phyloP scores from a whole-genome alignment of 1,140 invertebrate genomes.

The Drosophila kepulauana region DNA sequence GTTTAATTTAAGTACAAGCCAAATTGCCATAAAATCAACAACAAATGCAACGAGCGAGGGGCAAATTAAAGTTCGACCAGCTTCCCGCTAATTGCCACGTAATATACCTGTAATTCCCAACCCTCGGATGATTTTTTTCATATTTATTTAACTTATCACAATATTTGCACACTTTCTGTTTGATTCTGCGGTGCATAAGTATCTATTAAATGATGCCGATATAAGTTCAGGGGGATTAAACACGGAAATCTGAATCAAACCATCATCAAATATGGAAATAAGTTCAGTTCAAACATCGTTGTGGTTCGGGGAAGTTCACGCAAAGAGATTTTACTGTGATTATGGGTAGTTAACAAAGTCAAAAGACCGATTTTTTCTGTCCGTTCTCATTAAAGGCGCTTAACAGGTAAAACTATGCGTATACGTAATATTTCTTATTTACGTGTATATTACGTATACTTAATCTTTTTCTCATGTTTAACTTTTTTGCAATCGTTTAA shows the following conservation, averaged over 20 bases:
- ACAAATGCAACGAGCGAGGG: conserved; percentile 24
- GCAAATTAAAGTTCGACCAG: conserved; percentile 52
- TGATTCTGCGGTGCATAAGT: background rate
- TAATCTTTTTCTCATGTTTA: no score
- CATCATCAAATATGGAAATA: background rate
- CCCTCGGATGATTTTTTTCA: background rate
- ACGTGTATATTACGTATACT: no score
- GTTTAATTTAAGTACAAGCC: conserved; percentile 68
- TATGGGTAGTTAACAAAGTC: background rate
- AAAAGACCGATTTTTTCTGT: background rate
- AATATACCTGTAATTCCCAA: conserved; percentile 2
- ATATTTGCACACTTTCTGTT: conserved; percentile 14
- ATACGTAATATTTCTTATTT: no score
- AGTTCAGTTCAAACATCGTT: background rate
- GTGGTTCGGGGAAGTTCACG: background rate
- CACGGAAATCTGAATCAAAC: background rate
- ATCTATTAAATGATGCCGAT: background rate
- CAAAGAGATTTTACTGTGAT: background rate
- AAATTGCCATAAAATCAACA: conserved; percentile 53
- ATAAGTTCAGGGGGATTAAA: background rate
- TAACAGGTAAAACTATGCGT: no score
- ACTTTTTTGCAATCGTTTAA: no score
- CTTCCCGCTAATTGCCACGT: conserved; percentile 39
- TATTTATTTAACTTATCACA: background rate
- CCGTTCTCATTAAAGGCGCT: background rate